phyloP scores from a whole-genome alignment of 2,888 invertebrate genomes.

The Sericinus montela region DNA sequence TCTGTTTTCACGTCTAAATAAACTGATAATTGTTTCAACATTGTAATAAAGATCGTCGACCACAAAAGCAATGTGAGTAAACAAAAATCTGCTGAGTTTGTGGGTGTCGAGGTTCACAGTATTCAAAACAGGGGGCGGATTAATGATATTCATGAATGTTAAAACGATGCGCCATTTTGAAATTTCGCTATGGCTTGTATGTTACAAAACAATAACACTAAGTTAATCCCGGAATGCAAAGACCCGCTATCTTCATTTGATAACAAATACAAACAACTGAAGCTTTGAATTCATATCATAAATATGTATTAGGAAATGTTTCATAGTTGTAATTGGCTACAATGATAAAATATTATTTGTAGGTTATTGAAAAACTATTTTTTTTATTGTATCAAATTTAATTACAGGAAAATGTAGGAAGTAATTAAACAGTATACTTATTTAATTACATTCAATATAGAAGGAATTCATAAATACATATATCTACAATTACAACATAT shows the following conservation, averaged over 20 bases:
- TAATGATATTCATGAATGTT: constrained; percentile 76
- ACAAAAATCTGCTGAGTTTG: constrained; percentile 54
- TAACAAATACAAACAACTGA: constrained; percentile 63
- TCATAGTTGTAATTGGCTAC: not conserved
- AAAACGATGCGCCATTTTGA: constrained; percentile 63
- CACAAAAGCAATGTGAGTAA: constrained; percentile 59
- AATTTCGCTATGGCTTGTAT: constrained; percentile 72
- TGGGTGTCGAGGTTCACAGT: constrained; percentile 49
- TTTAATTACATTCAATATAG: too few relatives aligned
- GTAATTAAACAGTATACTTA: too few relatives aligned
- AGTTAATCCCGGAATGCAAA: constrained; percentile 69
- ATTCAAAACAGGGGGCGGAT: constrained; percentile 66
- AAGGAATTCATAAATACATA: too few relatives aligned
- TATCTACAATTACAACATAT: too few relatives aligned
- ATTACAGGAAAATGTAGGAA: too few relatives aligned
- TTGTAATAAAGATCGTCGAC: constrained; percentile 22
- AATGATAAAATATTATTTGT: too few relatives aligned
- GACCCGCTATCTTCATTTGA: constrained; percentile 66
- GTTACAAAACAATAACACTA: constrained; percentile 74
- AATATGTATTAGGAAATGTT: constrained; percentile 56
- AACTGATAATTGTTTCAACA: not conserved
- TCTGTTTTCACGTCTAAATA: not conserved
- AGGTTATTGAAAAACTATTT: too few relatives aligned
- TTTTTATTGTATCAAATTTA: too few relatives aligned
- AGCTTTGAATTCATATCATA: constrained; percentile 52